Percentiles rank a stretch among this genome's conserved stretches.
Evolutionary conservation across 2,797 vertebrate species (phyloP).

Genomic region (Etheostoma nigrum): DNA sequence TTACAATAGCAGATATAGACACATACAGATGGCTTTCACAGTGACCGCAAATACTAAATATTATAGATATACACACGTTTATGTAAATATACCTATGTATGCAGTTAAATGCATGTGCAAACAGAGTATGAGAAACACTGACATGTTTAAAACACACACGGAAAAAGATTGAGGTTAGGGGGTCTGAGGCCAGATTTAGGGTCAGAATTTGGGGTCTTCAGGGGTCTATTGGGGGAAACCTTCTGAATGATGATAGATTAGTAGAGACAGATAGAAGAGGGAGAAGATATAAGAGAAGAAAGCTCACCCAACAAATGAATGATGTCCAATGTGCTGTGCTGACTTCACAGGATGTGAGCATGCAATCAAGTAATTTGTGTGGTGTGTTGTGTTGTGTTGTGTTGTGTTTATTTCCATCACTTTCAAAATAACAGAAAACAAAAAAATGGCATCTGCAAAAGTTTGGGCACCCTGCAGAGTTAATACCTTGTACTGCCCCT

Average conservation of each 20-base stretch:
- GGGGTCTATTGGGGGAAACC: constrained; percentile 13
- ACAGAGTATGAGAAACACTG: constrained; percentile 5
- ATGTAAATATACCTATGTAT: constrained; percentile 4
- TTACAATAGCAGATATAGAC: neutral
- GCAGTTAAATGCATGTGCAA: constrained; percentile 31
- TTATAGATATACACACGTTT: neutral
- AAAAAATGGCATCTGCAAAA: too few relatives aligned
- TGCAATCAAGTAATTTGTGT: neutral
- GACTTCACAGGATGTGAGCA: constrained; percentile 46
- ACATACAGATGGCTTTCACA: constrained; percentile 19
- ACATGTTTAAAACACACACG: constrained; percentile 9
- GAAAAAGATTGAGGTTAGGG: constrained; percentile 22
- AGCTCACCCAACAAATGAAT: constrained; percentile 36
- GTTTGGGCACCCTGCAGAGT: too few relatives aligned
- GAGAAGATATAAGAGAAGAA: constrained; percentile 1
- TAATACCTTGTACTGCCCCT: too few relatives aligned
- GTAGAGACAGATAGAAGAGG: constrained; percentile 24
- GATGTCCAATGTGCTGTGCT: constrained; percentile 48
- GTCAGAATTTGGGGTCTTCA: constrained; percentile 46
- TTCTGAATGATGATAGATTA: constrained; percentile 53
- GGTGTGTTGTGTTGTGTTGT: constrained; percentile 2
- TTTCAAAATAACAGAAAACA: too few relatives aligned
- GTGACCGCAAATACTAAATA: neutral
- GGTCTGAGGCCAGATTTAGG: constrained; percentile 53
- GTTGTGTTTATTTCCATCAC: neutral